Percentiles rank a stretch among this genome's conserved stretches.
These are phyloP conservation scores for Meta bourneti DNA, from an alignment of 2,888 invertebrate genomes.

Conservation along the genomic window DNA sequence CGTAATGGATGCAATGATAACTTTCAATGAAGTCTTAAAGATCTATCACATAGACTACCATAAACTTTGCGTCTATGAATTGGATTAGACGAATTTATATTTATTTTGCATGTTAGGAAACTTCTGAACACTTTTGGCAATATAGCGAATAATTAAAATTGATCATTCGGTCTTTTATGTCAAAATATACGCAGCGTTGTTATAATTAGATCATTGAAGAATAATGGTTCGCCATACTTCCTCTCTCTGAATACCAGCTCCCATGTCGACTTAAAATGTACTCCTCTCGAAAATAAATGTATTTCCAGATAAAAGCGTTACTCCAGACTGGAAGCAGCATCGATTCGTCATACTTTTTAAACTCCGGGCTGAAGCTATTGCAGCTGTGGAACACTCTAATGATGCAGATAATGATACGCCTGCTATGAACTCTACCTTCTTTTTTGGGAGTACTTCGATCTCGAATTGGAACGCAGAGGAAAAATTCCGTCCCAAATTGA, in stretches of 20 bases:
- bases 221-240: neutral
- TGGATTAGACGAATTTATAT: neutral
- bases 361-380: neutral
- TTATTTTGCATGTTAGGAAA: neutral
- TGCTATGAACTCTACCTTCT: neutral
- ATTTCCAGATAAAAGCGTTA: neutral
- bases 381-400: constrained; percentile 3
- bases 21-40: no score
- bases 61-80: neutral
- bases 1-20: no score
- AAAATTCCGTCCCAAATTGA: constrained; percentile 13
- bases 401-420: constrained; percentile 29
- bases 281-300: neutral
- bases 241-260: neutral
- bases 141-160: neutral
- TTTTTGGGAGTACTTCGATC: neutral
- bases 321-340: neutral
- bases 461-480: neutral
- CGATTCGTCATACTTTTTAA: constrained; percentile 29
- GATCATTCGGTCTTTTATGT: neutral
- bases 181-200: neutral
- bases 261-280: neutral
- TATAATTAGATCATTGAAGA: neutral
- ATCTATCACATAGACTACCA: no score
- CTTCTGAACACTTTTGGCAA: neutral